Conservation (phyloP, 2,888 invertebrate genomes). For the Agrypnus murinus region DNA sequence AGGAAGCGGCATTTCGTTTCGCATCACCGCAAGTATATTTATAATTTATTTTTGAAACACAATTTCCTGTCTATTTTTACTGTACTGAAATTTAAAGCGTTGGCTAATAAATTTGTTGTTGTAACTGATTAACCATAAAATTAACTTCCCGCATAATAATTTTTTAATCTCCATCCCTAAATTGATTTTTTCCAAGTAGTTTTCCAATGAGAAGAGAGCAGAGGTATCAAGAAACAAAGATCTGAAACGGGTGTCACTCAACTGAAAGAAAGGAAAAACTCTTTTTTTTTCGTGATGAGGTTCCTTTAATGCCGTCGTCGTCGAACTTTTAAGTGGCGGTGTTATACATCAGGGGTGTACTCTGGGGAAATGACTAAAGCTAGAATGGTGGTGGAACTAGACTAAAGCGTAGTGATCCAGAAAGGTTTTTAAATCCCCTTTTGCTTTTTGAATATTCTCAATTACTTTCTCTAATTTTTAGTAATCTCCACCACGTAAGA, state of each 20-base stretch:
- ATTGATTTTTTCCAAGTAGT: constrained; percentile 28
- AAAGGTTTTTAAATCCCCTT: too few relatives aligned
- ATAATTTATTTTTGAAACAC: constrained; percentile 22
- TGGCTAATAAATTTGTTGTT: constrained; percentile 38
- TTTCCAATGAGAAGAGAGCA: constrained; percentile 8
- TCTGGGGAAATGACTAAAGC: too few relatives aligned
- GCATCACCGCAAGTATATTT: constrained; percentile 12
- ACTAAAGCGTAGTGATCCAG: too few relatives aligned
- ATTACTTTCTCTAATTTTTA: too few relatives aligned
- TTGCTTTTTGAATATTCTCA: too few relatives aligned
- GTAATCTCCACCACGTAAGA: too few relatives aligned
- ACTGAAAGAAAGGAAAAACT: background rate
- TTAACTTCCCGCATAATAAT: constrained; percentile 34
- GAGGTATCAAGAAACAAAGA: background rate
- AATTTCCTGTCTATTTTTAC: constrained; percentile 35
- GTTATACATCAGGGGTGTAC: too few relatives aligned
- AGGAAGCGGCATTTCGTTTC: background rate
- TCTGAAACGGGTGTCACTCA: background rate
- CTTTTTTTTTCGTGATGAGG: too few relatives aligned
- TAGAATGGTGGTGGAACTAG: too few relatives aligned
- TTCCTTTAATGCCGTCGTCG: too few relatives aligned
- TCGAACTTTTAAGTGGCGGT: too few relatives aligned
- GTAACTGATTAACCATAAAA: constrained; percentile 39
- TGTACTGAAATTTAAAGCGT: background rate
- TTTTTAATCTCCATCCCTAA: constrained; percentile 25